Evolutionary conservation across 2,888 invertebrate species (phyloP).

Genomic region (Acronicta psi): DNA sequence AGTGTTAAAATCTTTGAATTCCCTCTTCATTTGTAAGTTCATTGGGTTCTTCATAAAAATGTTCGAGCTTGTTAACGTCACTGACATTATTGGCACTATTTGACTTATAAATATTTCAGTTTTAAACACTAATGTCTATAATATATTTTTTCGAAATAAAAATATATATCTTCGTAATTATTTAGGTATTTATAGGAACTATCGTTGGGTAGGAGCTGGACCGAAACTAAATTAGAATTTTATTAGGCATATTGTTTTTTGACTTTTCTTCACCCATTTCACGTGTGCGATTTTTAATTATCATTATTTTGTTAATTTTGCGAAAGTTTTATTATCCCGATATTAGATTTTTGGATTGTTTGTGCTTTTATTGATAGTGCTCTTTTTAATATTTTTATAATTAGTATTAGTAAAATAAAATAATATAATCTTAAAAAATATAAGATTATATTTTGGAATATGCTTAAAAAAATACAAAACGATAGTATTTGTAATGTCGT

Average conservation of each 20-base stretch:
- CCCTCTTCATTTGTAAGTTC: slow-evolving; percentile 84
- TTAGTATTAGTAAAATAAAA: no score
- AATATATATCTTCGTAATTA: slow-evolving; percentile 86
- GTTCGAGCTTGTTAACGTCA: slow-evolving; percentile 80
- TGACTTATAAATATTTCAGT: slow-evolving; percentile 71
- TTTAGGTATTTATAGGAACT: slow-evolving; percentile 89
- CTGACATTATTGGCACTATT: slow-evolving; percentile 82
- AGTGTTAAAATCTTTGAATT: slow-evolving; percentile 79
- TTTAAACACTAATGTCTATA: slow-evolving; percentile 72
- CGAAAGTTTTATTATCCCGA: no score
- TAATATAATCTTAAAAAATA: no score
- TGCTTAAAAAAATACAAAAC: no score
- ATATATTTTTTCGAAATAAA: slow-evolving; percentile 77
- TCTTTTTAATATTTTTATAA: no score
- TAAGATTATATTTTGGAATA: no score
- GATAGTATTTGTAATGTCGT: no score
- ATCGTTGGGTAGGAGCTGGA: slow-evolving; percentile 89
- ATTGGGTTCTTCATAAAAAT: slow-evolving; percentile 80
- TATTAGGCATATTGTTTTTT: slow-evolving; percentile 3
- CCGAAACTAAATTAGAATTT: slow-evolving; percentile 60
- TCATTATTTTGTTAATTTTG: not conserved
- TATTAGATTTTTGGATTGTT: no score
- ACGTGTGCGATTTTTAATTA: not conserved
- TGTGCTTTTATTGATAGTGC: no score
- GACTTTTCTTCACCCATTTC: slow-evolving; percentile 66